Conservation (phyloP, 2,797 vertebrate genomes). For the Apogon hyalosoma region DNA sequence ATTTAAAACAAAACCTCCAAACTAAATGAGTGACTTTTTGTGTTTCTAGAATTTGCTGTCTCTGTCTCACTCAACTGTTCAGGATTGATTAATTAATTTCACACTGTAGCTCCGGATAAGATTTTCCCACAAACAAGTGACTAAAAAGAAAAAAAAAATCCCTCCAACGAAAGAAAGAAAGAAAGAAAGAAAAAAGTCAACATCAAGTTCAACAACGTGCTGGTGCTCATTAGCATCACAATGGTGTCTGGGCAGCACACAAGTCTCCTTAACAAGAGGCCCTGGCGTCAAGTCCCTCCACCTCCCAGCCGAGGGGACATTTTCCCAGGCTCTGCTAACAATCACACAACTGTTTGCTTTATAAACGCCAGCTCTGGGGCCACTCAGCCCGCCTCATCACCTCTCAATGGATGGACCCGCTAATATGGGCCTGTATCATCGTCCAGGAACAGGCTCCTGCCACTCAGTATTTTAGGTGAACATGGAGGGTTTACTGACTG, state of each 20-base stretch:
- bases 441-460: conserved; percentile 44
- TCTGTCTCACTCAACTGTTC: conserved; percentile 74
- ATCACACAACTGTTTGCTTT: conserved; percentile 91
- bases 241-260: conserved; percentile 89
- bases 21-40: too few species aligned
- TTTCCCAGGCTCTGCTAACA: conserved; percentile 92
- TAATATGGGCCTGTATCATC: conserved; percentile 48
- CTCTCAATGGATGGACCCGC: conserved; percentile 68
- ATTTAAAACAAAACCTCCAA: too few species aligned
- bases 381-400: conserved; percentile 77
- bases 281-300: conserved; percentile 87
- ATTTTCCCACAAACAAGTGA: conserved; percentile 88
- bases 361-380: conserved; percentile 79
- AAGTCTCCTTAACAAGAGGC: conserved; percentile 87
- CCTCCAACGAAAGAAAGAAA: conserved; percentile 63
- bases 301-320: conserved; percentile 84
- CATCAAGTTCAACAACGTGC: conserved; percentile 95
- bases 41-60: conserved; percentile 43
- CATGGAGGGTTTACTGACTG: not conserved
- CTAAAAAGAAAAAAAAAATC: conserved; percentile 61
- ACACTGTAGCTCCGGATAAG: conserved; percentile 81
- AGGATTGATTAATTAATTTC: conserved; percentile 87
- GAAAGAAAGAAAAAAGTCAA: conserved; percentile 90
- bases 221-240: conserved; percentile 91
- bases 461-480: conserved; percentile 20